Evolutionary conservation across 2,888 invertebrate genomes (phyloP).

Genomic region (Seladonia tumulorum): DNA sequence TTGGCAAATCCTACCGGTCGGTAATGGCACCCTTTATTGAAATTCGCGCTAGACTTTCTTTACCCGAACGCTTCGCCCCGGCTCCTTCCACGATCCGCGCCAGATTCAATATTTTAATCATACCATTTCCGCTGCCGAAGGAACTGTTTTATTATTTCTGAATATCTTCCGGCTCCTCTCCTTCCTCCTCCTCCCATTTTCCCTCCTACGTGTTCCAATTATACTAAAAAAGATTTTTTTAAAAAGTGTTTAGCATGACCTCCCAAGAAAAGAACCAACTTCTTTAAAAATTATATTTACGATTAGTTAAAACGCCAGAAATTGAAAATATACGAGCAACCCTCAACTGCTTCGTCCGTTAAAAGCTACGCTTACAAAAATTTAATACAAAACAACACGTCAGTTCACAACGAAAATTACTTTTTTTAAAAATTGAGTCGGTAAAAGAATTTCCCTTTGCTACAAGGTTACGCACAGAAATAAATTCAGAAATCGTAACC

Average conservation of each 20-base stretch:
- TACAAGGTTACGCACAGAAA: too few species aligned
- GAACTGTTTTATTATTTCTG: constrained; percentile 48
- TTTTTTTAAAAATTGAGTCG: too few species aligned
- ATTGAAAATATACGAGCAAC: too few species aligned
- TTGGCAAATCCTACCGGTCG: constrained; percentile 68
- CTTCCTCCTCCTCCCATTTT: background rate
- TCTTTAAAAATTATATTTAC: too few species aligned
- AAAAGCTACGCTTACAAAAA: too few species aligned
- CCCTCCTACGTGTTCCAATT: background rate
- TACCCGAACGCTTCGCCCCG: constrained; percentile 55
- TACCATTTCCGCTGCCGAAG: constrained; percentile 36
- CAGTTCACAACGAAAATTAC: too few species aligned
- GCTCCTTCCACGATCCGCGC: constrained; percentile 20
- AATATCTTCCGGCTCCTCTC: background rate
- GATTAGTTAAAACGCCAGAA: too few species aligned
- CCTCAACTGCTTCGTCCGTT: too few species aligned
- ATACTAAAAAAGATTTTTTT: background rate
- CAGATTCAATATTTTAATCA: constrained; percentile 57
- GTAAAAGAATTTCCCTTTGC: too few species aligned
- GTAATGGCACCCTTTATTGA: constrained; percentile 64
- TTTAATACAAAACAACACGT: too few species aligned
- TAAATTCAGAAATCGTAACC: too few species aligned
- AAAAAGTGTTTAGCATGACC: background rate
- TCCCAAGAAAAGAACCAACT: background rate
- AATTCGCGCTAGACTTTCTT: constrained; percentile 68